Conservation (phyloP, 2,797 vertebrate species). For the Fistularia tabacaria region DNA sequence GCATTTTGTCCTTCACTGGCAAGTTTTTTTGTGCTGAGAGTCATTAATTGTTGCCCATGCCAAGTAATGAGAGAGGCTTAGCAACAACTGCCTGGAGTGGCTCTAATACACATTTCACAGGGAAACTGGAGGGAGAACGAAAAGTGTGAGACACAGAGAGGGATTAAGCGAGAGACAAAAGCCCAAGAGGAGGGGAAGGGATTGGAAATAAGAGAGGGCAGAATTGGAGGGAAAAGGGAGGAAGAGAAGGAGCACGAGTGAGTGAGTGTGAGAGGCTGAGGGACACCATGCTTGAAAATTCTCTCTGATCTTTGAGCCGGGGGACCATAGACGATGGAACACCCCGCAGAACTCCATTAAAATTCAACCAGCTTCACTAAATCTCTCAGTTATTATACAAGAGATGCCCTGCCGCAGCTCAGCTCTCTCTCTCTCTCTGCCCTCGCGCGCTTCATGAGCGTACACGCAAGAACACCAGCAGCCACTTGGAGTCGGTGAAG, state of each 20-base stretch:
- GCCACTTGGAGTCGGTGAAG: no score
- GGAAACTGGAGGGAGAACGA: slow-evolving; percentile 44
- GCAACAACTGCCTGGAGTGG: slow-evolving; percentile 69
- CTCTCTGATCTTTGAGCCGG: slow-evolving; percentile 72
- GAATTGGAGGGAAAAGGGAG: slow-evolving; percentile 31
- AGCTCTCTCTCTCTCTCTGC: slow-evolving; percentile 1
- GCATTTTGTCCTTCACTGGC: slow-evolving; percentile 60
- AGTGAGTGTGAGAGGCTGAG: slow-evolving; percentile 43
- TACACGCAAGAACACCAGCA: not conserved
- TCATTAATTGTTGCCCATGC: slow-evolving; percentile 55
- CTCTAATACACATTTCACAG: slow-evolving; percentile 66
- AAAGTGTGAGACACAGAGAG: slow-evolving; percentile 51
- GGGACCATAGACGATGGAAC: slow-evolving; percentile 68
- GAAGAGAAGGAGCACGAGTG: not conserved
- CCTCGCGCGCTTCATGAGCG: not conserved
- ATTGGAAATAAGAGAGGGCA: slow-evolving; percentile 39
- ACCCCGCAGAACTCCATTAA: slow-evolving; percentile 71
- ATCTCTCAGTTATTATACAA: slow-evolving; percentile 68
- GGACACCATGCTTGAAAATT: slow-evolving; percentile 69
- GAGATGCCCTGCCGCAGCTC: slow-evolving; percentile 34
- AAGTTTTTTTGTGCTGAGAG: slow-evolving; percentile 53
- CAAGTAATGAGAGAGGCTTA: slow-evolving; percentile 55
- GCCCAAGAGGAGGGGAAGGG: slow-evolving; percentile 50
- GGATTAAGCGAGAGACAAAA: slow-evolving; percentile 65
- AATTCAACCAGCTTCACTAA: slow-evolving; percentile 68